Evolutionary conservation across 1,140 invertebrate species (phyloP).

Genomic region (Heliconius nattereri): DNA sequence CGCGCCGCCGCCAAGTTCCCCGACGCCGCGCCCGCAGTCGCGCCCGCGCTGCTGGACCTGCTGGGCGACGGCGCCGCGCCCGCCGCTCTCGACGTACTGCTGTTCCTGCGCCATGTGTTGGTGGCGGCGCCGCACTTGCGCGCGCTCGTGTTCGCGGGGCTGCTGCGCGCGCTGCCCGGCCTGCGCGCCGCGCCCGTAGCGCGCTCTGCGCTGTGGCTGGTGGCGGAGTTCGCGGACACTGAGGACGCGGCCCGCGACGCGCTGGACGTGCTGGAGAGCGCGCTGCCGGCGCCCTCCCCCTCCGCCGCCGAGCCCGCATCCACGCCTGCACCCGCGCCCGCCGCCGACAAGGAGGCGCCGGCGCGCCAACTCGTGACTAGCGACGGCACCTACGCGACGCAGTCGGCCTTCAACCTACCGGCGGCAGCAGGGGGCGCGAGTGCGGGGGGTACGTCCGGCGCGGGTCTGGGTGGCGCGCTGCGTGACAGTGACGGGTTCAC

Average conservation of each 20-base stretch:
- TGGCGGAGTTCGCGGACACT: slow-evolving; percentile 96
- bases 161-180: background rate
- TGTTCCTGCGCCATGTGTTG: slow-evolving; percentile 97
- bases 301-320: slow-evolving; percentile 79
- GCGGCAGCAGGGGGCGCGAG: background rate
- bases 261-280: slow-evolving; percentile 87
- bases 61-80: slow-evolving; percentile 97
- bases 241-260: slow-evolving; percentile 90
- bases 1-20: slow-evolving; percentile 94
- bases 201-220: slow-evolving; percentile 97
- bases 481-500: slow-evolving; percentile 98
- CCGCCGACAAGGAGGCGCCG: slow-evolving; percentile 73
- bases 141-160: slow-evolving; percentile 79
- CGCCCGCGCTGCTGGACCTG: slow-evolving; percentile 97
- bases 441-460: background rate
- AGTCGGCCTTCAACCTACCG: slow-evolving; percentile 95
- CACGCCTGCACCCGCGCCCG: slow-evolving; percentile 81
- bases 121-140: slow-evolving; percentile 93
- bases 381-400: slow-evolving; percentile 99
- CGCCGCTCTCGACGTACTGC: slow-evolving; percentile 95
- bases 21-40: slow-evolving; percentile 96
- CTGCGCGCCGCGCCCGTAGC: slow-evolving; percentile 30
- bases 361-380: slow-evolving; percentile 90
- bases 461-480: slow-evolving; percentile 83
- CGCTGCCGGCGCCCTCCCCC: slow-evolving; percentile 83